These are phyloP conservation scores for Arvicanthis niloticus DNA, from an alignment of 2,113 vertebrate species.

Conservation along the genomic window DNA sequence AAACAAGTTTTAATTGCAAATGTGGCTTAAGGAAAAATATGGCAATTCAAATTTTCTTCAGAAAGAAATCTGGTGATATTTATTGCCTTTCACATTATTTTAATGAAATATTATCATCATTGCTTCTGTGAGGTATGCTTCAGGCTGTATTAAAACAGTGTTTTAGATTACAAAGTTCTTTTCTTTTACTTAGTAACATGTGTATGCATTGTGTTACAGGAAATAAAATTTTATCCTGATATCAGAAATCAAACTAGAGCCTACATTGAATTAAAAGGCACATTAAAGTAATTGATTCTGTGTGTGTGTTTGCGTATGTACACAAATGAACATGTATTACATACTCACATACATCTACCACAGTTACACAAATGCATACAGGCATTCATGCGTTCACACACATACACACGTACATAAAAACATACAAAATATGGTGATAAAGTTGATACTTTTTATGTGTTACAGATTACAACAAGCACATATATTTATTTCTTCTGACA, in stretches of 20 bases:
- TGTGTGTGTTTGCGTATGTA: not conserved
- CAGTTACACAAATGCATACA: not conserved
- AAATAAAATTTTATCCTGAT: slow-evolving; percentile 39
- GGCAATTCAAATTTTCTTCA: slow-evolving; percentile 86
- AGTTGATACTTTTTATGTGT: not conserved
- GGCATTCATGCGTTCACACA: not conserved
- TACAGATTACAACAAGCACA: not conserved
- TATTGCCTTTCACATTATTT: slow-evolving; percentile 90
- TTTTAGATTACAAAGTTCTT: slow-evolving; percentile 60
- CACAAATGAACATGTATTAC: not conserved
- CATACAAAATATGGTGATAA: not conserved
- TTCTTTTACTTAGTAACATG: slow-evolving; percentile 57
- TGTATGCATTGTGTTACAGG: slow-evolving; percentile 4
- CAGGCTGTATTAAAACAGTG: slow-evolving; percentile 82
- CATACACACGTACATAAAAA: not conserved
- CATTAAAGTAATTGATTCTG: not conserved
- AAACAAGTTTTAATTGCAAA: slow-evolving; percentile 83
- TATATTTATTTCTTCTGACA: not conserved
- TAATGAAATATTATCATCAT: slow-evolving; percentile 85
- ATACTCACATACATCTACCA: not conserved
- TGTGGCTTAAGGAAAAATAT: slow-evolving; percentile 89
- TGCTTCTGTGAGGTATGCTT: slow-evolving; percentile 84
- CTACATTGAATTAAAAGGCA: not conserved
- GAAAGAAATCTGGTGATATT: slow-evolving; percentile 85
- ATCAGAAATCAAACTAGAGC: not conserved